Percentiles rank a stretch among this genome's conserved stretches.
Evolutionary conservation across 2,113 vertebrate species (phyloP).

Genomic region (Sylvicapra grimmia): DNA sequence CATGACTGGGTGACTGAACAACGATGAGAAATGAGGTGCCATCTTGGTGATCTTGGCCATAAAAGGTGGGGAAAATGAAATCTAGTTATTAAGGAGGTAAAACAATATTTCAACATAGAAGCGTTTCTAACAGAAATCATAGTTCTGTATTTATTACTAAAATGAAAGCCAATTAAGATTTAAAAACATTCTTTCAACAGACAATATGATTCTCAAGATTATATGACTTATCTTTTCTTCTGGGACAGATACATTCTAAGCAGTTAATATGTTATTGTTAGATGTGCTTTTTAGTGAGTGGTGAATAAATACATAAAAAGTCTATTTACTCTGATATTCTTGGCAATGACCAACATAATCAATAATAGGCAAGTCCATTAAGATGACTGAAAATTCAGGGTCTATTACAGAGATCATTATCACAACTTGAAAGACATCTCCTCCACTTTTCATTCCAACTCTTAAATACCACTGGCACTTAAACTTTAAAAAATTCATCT

Average conservation of each 20-base stretch:
- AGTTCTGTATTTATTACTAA: not conserved
- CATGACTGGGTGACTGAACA: not conserved
- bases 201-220: not conserved
- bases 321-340: not conserved
- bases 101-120: not conserved
- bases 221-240: not conserved
- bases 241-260: not conserved
- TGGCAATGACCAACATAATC: not conserved
- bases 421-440: not conserved
- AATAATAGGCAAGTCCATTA: not conserved
- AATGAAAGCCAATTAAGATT: not conserved
- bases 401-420: not conserved
- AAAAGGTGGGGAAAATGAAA: not conserved
- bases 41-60: not conserved
- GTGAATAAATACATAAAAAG: not conserved
- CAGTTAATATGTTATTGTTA: not conserved
- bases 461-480: conserved; percentile 3
- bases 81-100: not conserved
- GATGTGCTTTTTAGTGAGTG: not conserved
- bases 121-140: not conserved
- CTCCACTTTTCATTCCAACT: not conserved
- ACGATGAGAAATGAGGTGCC: not conserved
- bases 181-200: not conserved
- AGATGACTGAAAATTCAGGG: not conserved
- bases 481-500: not conserved